Conservation (phyloP, 1,140 invertebrate species). For the Paralvinella palmiformis region DNA sequence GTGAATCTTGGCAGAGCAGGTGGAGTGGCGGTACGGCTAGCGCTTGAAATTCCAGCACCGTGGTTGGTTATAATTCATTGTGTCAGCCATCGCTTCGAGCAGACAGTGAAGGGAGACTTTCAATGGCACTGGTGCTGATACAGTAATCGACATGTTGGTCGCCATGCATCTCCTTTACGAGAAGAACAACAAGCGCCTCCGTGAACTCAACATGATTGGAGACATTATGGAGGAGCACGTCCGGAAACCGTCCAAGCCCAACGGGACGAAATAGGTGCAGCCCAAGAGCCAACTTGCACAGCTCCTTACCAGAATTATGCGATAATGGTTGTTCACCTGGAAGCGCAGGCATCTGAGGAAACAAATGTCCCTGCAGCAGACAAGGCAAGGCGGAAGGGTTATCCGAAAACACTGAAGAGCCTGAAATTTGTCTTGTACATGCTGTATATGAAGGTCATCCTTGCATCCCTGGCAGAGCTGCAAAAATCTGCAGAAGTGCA, state of each 20-base stretch:
- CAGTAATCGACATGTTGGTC: not conserved
- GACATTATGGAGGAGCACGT: constrained; percentile 1
- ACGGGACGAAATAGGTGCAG: not conserved
- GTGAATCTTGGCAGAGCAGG: constrained; percentile 4
- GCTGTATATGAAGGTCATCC: constrained; percentile 4
- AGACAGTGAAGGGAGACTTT: not conserved
- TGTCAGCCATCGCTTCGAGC: constrained; percentile 4
- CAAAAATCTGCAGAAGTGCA: constrained; percentile 5
- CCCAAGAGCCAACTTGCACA: constrained; percentile 1
- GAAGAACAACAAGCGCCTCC: constrained; percentile 1
- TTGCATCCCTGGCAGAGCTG: not conserved
- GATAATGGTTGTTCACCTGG: not conserved
- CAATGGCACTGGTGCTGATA: not conserved
- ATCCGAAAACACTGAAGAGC: constrained; percentile 6
- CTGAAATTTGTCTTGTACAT: not conserved
- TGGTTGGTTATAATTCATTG: not conserved
- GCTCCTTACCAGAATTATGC: not conserved
- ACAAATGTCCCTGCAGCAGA: constrained; percentile 1
- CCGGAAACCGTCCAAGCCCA: constrained; percentile 5
- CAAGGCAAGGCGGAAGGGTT: not conserved
- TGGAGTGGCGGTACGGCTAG: not conserved
- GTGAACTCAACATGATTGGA: constrained; percentile 5
- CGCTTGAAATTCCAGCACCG: not conserved
- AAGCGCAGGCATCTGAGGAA: not conserved
- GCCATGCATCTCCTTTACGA: not conserved